Evolutionary conservation across 2,888 invertebrate species (phyloP).

Genomic region (Andrena hattorfiana): DNA sequence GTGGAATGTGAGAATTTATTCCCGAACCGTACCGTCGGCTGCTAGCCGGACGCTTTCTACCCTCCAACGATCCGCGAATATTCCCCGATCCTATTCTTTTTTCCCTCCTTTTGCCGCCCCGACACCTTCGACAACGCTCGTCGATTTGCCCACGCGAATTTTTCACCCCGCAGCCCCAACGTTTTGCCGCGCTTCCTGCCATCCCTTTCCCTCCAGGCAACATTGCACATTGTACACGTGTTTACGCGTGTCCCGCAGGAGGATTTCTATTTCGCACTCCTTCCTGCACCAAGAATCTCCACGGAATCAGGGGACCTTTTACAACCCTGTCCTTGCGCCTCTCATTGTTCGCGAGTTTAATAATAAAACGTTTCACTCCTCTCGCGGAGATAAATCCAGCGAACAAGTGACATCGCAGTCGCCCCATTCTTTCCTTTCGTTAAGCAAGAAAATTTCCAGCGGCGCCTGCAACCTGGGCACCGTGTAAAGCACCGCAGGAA

Average conservation of each 20-base stretch:
- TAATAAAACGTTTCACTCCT: too few relatives aligned
- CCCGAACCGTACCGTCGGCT: slow-evolving; percentile 63
- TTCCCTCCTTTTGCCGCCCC: not conserved
- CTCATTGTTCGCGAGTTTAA: too few relatives aligned
- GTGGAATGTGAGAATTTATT: slow-evolving; percentile 74
- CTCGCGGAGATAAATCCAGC: too few relatives aligned
- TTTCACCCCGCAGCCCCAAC: not conserved
- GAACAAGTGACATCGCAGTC: too few relatives aligned
- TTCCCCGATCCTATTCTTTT: slow-evolving; percentile 1
- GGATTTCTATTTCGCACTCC: too few relatives aligned
- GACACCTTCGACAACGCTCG: slow-evolving; percentile 37
- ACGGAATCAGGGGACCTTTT: too few relatives aligned
- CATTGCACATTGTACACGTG: not conserved
- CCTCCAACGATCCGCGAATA: slow-evolving; percentile 33
- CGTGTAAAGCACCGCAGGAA: too few relatives aligned
- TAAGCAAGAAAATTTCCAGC: too few relatives aligned
- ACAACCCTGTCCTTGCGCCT: too few relatives aligned
- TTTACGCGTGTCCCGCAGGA: not conserved
- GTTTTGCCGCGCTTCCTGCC: not conserved
- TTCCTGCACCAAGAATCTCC: too few relatives aligned
- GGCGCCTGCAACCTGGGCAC: too few relatives aligned
- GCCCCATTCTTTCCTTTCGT: too few relatives aligned
- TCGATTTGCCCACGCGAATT: not conserved
- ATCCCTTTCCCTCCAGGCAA: not conserved
- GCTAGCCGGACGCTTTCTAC: slow-evolving; percentile 58